phyloP scores from a whole-genome alignment of 2,113 vertebrate genomes.

The Noturus placidus region DNA sequence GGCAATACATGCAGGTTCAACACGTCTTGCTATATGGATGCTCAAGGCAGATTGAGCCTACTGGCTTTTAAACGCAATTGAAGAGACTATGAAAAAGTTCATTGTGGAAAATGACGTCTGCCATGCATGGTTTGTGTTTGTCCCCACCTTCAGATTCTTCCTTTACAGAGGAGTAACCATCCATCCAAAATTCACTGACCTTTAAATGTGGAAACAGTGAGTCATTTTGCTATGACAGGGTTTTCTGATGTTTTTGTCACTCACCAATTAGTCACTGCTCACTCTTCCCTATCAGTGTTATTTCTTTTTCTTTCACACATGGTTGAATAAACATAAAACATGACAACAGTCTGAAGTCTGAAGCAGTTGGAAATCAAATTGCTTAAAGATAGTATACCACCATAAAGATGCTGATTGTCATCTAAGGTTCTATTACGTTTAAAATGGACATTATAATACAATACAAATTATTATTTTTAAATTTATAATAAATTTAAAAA shows the following conservation, averaged over 20 bases:
- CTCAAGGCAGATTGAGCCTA: background rate
- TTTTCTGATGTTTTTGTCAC: background rate
- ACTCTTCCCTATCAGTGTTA: background rate
- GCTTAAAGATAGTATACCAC: background rate
- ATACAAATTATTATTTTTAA: background rate
- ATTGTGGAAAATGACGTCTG: conserved; percentile 14
- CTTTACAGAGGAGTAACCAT: background rate
- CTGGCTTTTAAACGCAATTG: background rate
- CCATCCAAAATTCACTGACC: conserved; percentile 7
- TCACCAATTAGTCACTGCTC: background rate
- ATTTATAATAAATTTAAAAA: background rate
- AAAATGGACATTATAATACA: no score
- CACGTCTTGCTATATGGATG: background rate
- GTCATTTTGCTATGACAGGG: conserved; percentile 2
- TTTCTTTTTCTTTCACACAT: background rate
- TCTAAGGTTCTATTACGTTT: background rate
- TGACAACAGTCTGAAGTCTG: background rate
- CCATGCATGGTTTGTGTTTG: background rate
- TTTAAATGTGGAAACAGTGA: conserved; percentile 39
- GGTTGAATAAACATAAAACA: background rate
- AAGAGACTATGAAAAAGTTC: background rate
- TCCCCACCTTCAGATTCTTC: conserved; percentile 33
- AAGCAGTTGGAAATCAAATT: background rate
- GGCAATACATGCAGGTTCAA: background rate
- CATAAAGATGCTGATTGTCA: background rate